Conservation (phyloP, 2,888 invertebrate genomes). For the Plagodis dolabraria region DNA sequence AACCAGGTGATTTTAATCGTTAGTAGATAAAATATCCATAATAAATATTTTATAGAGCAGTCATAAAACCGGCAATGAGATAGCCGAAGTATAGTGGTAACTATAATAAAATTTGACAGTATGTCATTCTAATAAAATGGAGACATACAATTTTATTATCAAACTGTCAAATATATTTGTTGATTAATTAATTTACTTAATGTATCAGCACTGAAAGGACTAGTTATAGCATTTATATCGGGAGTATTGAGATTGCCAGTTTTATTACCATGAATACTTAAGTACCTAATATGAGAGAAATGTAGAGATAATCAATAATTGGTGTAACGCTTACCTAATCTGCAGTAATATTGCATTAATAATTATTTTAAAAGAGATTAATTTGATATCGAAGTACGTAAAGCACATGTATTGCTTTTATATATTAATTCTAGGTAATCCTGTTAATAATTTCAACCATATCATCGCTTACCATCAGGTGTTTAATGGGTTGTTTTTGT, state of each 20-base stretch:
- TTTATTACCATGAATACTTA: conserved; percentile 6
- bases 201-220: conserved; percentile 11
- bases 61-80: conserved; percentile 68
- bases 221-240: background rate
- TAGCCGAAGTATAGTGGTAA: conserved; percentile 57
- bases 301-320: conserved; percentile 11
- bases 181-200: conserved; percentile 33
- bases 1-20: conserved; percentile 68
- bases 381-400: no score
- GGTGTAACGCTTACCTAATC: conserved; percentile 7
- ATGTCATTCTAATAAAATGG: conserved; percentile 62
- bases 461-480: no score
- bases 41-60: conserved; percentile 77
- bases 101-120: conserved; percentile 75
- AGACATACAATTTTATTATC: conserved; percentile 43
- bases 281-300: no score
- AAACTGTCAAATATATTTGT: conserved; percentile 38
- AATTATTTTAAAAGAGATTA: background rate
- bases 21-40: conserved; percentile 71
- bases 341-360: background rate
- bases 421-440: no score
- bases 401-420: no score
- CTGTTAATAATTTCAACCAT: no score
- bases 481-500: no score
- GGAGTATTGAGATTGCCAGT: conserved; percentile 9